Conservation (phyloP, 2,113 vertebrate genomes). For the Nycticorax nycticorax region DNA sequence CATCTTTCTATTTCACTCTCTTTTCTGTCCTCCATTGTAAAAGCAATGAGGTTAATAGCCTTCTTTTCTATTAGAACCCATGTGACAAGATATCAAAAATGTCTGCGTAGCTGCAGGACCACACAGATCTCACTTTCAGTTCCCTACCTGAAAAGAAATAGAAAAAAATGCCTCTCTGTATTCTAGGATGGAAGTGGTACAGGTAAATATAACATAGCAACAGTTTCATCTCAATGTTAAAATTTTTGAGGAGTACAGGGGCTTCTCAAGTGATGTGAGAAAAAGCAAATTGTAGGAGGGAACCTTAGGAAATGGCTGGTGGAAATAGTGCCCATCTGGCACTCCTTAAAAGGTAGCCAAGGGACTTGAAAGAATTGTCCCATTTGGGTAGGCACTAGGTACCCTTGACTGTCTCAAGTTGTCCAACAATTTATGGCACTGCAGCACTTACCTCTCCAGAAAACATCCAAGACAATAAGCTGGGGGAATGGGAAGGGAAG, state of each 20-base stretch:
- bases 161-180: not conserved
- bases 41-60: not conserved
- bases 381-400: not conserved
- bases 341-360: not conserved
- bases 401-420: not conserved
- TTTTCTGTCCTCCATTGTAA: not conserved
- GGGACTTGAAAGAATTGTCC: not conserved
- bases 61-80: not conserved
- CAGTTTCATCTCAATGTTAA: not conserved
- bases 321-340: not conserved
- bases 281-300: not conserved
- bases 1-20: not conserved
- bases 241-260: not conserved
- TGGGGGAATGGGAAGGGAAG: not conserved
- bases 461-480: not conserved
- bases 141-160: not conserved
- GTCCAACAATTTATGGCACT: not conserved
- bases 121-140: not conserved
- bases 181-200: not conserved
- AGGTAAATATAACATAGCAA: not conserved
- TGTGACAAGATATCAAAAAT: not conserved
- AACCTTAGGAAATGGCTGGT: not conserved
- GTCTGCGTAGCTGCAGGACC: not conserved
- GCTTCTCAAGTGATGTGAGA: fast-evolving
- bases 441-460: not conserved